These are phyloP conservation scores for Pilophorus perplexus DNA, from an alignment of 2,888 invertebrate species.

Conservation along the genomic window DNA sequence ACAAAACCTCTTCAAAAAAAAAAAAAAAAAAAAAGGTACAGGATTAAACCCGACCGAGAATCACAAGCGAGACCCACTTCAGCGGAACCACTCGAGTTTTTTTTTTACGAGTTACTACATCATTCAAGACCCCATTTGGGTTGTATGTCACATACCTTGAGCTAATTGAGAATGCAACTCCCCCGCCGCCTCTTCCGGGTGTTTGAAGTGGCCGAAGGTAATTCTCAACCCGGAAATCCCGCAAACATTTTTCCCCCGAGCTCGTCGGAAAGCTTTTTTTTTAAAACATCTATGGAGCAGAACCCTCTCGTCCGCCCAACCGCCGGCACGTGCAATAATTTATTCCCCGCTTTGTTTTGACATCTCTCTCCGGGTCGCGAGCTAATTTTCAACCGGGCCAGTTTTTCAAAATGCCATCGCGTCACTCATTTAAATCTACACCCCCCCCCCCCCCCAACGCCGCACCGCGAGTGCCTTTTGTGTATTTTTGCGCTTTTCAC, in stretches of 20 bases:
- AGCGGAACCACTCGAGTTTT: no score
- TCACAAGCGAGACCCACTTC: no score
- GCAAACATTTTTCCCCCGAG: not conserved
- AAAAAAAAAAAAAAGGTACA: no score
- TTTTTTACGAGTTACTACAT: conserved; percentile 7
- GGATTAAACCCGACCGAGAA: no score
- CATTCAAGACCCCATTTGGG: conserved; percentile 14
- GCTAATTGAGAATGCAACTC: conserved; percentile 26
- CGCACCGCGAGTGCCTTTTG: not conserved
- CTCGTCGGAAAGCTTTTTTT: conserved; percentile 14
- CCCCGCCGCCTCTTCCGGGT: not conserved
- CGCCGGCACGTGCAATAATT: conserved; percentile 30
- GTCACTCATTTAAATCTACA: conserved; percentile 28
- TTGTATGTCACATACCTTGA: conserved; percentile 15
- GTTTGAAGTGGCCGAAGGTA: conserved; percentile 5
- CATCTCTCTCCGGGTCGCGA: conserved; percentile 31
- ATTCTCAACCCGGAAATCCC: not conserved
- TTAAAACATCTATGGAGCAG: conserved; percentile 1
- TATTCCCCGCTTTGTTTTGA: conserved; percentile 37
- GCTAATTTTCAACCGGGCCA: conserved; percentile 32
- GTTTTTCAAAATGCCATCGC: conserved; percentile 32
- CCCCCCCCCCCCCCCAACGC: not conserved
- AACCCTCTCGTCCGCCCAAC: not conserved
- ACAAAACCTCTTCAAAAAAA: no score
- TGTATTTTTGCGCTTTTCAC: not conserved